Base-by-base conservation (phyloP, 1,140 invertebrate species). In the Prorops nasuta region DNA sequence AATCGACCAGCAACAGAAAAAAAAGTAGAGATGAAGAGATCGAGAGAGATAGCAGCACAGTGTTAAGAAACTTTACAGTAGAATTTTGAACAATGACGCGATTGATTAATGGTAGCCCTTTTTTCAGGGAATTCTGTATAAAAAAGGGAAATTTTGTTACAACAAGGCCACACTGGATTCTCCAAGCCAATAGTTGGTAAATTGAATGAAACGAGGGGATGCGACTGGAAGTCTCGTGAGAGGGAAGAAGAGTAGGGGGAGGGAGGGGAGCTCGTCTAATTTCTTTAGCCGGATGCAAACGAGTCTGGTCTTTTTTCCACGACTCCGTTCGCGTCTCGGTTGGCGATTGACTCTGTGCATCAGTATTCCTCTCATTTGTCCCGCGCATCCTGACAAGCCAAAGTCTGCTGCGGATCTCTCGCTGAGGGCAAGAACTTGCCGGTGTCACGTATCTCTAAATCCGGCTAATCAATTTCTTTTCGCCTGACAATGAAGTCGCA, bases 321-420 rank as follows among this genome's bases (percentile, higher is more conserved):
- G 24, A 28, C 35, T 55, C 10, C 46, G 24, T 42, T 19, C 37
- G 32, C 35, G 21, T 31, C 40, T 20, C 35, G 36, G 32, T 38
- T n/a, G n/a, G n/a, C 12, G 1, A 35, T 22, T 22, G 7, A 21
- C 31, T 24, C 15, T 38, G 15, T 36, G 47, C 58, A 66, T 68
- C 57, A 65, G 64, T 66, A 66, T 65, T 66, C 66, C 55, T 58
- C 56, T 60, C 64, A 64, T 66, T 68, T 66, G 64, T 65, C 56
- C 54, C 62, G 49, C 57, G 49, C 62, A n/a, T n/a, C n/a, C n/a
- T 68, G 64, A 68, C 66, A 65, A 62, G 64, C 54, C 57, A 42
- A 51, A 55, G 55, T 62, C 51, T 62, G 64, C 64, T 63, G 64
- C 64, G 56, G 65, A 66, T 66, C 62, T 64, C 43, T 49, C 22